A percentile compares a stretch with the other conserved stretches of the same genome.
These are phyloP conservation scores for Poecile montanus DNA, from an alignment of 2,797 vertebrate species.

Conservation along the genomic window DNA sequence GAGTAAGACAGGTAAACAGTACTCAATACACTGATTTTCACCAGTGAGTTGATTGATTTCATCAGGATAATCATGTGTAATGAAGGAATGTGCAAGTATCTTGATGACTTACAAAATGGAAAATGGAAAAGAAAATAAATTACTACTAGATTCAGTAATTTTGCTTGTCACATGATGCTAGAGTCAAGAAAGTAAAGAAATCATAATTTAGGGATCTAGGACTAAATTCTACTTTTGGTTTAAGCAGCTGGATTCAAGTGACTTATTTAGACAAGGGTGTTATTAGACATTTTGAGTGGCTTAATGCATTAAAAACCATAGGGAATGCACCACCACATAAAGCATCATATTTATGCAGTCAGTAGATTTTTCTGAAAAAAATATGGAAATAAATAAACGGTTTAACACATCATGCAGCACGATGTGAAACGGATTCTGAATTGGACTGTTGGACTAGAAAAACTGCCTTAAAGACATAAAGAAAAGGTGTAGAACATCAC, in stretches of 20 bases:
- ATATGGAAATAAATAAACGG: background rate
- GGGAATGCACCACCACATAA: background rate
- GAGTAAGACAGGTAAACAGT: background rate
- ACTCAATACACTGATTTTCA: background rate
- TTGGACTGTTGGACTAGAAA: background rate
- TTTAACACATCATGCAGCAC: background rate
- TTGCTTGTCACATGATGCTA: background rate
- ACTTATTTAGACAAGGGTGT: background rate
- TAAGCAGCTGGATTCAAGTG: background rate
- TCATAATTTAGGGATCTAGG: background rate
- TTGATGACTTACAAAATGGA: background rate
- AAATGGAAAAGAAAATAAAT: too few species aligned
- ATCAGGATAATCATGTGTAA: background rate
- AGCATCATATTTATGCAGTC: background rate
- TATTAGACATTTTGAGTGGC: background rate
- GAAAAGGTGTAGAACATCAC: background rate
- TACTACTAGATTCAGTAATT: background rate
- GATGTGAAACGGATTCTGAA: background rate
- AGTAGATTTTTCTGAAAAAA: background rate
- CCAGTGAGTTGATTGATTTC: too few species aligned
- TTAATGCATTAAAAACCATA: background rate
- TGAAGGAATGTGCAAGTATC: background rate
- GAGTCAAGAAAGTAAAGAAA: background rate
- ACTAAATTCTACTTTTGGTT: background rate
- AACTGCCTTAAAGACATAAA: background rate